phyloP scores from a whole-genome alignment of 2,888 invertebrate species.

The Phorcus lineatus region DNA sequence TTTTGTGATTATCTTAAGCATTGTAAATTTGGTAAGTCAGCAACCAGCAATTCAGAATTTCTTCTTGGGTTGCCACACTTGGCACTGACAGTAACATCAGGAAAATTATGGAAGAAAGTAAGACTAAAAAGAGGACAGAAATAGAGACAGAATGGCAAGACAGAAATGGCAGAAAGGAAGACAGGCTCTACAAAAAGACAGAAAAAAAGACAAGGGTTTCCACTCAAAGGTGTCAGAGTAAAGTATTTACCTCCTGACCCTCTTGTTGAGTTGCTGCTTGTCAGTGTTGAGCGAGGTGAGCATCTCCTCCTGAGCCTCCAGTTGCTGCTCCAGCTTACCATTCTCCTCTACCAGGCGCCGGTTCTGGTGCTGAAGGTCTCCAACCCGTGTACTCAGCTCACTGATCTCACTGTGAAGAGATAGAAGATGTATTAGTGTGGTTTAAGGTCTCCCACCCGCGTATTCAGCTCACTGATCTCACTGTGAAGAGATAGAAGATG shows the following conservation, averaged over 20 bases:
- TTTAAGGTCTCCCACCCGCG: constrained; percentile 51
- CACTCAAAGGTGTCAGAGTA: not conserved
- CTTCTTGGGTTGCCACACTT: too few species aligned
- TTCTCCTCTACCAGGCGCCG: constrained; percentile 55
- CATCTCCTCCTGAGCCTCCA: constrained; percentile 59
- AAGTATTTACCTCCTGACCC: constrained; percentile 50
- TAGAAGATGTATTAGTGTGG: not conserved
- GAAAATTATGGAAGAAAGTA: too few species aligned
- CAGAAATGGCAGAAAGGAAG: too few species aligned
- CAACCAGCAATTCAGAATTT: too few species aligned
- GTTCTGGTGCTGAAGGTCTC: constrained; percentile 56
- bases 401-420: constrained; percentile 36
- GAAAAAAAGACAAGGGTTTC: too few species aligned
- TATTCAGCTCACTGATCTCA: constrained; percentile 45
- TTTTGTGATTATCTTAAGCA: too few species aligned
- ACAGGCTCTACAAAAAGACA: too few species aligned
- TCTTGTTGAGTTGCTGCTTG: constrained; percentile 44
- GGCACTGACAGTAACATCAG: too few species aligned
- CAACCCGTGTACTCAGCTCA: constrained; percentile 49
- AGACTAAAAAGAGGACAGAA: too few species aligned
- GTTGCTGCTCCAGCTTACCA: constrained; percentile 50
- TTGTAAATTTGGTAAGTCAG: too few species aligned
- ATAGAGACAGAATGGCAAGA: too few species aligned
- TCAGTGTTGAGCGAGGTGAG: constrained; percentile 40
- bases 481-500: constrained; percentile 21